Conservation (phyloP, 2,888 invertebrate genomes). For the Cheilosia vernalis region DNA sequence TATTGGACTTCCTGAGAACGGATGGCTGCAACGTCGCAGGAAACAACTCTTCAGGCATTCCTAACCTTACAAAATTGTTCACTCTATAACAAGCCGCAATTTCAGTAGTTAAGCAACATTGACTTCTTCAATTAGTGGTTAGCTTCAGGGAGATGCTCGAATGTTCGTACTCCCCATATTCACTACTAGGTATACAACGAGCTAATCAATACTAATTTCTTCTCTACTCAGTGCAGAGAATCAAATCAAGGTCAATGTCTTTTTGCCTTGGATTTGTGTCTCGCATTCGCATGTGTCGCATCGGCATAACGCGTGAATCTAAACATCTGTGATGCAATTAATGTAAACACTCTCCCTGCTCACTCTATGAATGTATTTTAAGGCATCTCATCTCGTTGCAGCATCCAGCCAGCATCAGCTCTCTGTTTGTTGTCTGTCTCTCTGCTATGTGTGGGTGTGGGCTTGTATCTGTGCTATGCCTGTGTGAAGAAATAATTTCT, state of each 20-base stretch:
- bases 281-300: conserved; percentile 7
- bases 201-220: conserved; percentile 50
- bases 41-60: too few species aligned
- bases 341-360: not conserved
- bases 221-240: conserved; percentile 9
- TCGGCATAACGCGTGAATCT: conserved; percentile 32
- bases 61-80: too few species aligned
- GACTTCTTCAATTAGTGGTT: conserved; percentile 7
- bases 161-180: conserved; percentile 1
- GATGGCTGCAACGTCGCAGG: too few species aligned
- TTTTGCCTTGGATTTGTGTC: conserved; percentile 33
- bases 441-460: not conserved
- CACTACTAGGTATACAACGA: not conserved
- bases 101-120: too few species aligned
- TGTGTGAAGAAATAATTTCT: not conserved
- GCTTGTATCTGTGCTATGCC: not conserved
- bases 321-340: conserved; percentile 52
- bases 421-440: not conserved
- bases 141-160: not conserved
- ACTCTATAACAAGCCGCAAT: too few species aligned
- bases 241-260: conserved; percentile 69
- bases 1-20: too few species aligned
- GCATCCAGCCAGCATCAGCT: too few species aligned
- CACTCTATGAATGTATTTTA: not conserved
- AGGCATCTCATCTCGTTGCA: too few species aligned